Percentiles rank a stretch among this genome's conserved stretches.
Evolutionary conservation across 2,888 invertebrate genomes (phyloP).

Genomic region (Philereme transversata): DNA sequence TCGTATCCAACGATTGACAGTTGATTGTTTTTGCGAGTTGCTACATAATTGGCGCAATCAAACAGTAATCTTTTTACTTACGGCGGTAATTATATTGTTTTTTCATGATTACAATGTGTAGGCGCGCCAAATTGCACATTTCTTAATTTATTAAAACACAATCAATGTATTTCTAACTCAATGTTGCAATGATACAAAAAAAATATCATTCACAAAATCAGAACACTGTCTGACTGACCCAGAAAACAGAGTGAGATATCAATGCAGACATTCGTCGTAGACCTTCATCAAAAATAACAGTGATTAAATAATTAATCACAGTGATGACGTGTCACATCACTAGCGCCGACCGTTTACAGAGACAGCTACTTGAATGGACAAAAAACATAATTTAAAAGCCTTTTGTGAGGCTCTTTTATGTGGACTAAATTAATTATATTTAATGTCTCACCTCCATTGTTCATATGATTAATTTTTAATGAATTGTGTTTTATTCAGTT

Average conservation of each 20-base stretch:
- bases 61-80: slow-evolving; percentile 28
- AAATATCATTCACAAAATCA: background rate
- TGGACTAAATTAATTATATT: slow-evolving; percentile 68
- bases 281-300: slow-evolving; percentile 36
- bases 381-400: slow-evolving; percentile 56
- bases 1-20: slow-evolving; percentile 52
- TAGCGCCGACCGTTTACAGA: slow-evolving; percentile 64
- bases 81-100: slow-evolving; percentile 4
- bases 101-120: background rate
- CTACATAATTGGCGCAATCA: slow-evolving; percentile 41
- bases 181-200: background rate
- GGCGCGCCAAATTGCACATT: background rate
- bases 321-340: slow-evolving; percentile 66
- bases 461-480: slow-evolving; percentile 15
- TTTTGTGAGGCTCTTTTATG: slow-evolving; percentile 63
- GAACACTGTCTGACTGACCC: slow-evolving; percentile 14
- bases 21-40: slow-evolving; percentile 48
- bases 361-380: slow-evolving; percentile 66
- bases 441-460: slow-evolving; percentile 11
- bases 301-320: slow-evolving; percentile 63
- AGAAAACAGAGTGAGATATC: slow-evolving; percentile 22
- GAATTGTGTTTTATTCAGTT: background rate
- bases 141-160: too few species aligned
- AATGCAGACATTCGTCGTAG: slow-evolving; percentile 22
- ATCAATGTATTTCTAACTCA: background rate